phyloP scores from a whole-genome alignment of 2,888 invertebrate species.

The Cetonia aurata region DNA sequence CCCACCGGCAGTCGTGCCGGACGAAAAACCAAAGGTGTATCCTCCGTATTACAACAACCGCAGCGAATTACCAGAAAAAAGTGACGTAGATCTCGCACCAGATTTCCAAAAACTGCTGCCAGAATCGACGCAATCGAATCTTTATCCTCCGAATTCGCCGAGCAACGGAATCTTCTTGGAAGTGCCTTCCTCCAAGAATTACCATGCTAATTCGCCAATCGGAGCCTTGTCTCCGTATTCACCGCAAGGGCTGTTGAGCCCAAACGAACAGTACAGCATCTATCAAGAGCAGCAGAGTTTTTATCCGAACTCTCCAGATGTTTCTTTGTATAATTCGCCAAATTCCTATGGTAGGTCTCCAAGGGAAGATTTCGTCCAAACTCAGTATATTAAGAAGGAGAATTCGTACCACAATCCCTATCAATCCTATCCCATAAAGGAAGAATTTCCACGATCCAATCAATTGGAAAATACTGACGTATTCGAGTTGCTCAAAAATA shows the following conservation, averaged over 20 bases:
- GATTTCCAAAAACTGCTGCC: slow-evolving; percentile 64
- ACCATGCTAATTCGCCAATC: slow-evolving; percentile 58
- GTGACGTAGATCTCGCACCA: slow-evolving; percentile 59
- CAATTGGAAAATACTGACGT: slow-evolving; percentile 57
- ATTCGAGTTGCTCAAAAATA: slow-evolving; percentile 58
- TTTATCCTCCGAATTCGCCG: slow-evolving; percentile 47
- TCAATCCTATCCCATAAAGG: slow-evolving; percentile 68
- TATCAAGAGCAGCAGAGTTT: slow-evolving; percentile 63
- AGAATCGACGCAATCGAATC: slow-evolving; percentile 48
- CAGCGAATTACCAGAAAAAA: slow-evolving; percentile 55
- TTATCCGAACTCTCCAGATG: slow-evolving; percentile 68
- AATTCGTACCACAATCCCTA: slow-evolving; percentile 68
- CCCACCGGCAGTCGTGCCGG: slow-evolving; percentile 66
- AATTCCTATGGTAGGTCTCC: slow-evolving; percentile 71
- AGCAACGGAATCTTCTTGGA: slow-evolving; percentile 61
- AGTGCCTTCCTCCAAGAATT: slow-evolving; percentile 62
- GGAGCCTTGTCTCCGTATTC: slow-evolving; percentile 63
- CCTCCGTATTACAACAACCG: slow-evolving; percentile 61
- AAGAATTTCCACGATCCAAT: slow-evolving; percentile 53
- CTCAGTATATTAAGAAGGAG: slow-evolving; percentile 67
- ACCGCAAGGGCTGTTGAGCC: slow-evolving; percentile 65
- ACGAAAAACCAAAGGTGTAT: slow-evolving; percentile 60
- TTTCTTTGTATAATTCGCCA: slow-evolving; percentile 67
- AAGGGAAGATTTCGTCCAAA: slow-evolving; percentile 67
- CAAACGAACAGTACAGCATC: slow-evolving; percentile 68